phyloP scores from a whole-genome alignment of 2,888 invertebrate genomes.

The Heteropelma amictum region DNA sequence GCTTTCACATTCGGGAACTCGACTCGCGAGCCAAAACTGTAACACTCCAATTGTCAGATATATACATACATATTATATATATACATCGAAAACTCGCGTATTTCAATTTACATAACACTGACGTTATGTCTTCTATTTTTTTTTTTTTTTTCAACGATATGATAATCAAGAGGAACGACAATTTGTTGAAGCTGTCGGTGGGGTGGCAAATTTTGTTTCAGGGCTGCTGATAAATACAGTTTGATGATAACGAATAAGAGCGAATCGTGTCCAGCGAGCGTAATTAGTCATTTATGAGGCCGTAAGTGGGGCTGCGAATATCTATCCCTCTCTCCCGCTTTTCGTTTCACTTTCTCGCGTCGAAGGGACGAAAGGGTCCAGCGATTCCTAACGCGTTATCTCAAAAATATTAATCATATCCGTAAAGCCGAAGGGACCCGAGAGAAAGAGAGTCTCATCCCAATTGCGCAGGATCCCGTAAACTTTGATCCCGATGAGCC shows the following conservation, averaged over 20 bases:
- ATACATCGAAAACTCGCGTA: no score
- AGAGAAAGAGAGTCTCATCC: constrained; percentile 36
- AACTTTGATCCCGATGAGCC: constrained; percentile 50
- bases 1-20: constrained; percentile 60
- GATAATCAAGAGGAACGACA: no score
- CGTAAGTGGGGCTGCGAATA: constrained; percentile 64
- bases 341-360: constrained; percentile 15
- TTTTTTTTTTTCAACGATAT: no score
- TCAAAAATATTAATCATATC: constrained; percentile 76
- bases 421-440: constrained; percentile 64
- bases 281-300: constrained; percentile 76
- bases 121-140: background rate
- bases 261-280: constrained; percentile 56
- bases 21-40: constrained; percentile 27
- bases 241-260: background rate
- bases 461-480: background rate
- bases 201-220: no score
- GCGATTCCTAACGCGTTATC: constrained; percentile 69
- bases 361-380: constrained; percentile 63
- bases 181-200: no score
- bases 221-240: no score
- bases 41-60: constrained; percentile 25
- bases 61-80: constrained; percentile 27
- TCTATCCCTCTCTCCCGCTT: constrained; percentile 20
- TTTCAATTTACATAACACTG: constrained; percentile 1